phyloP scores from a whole-genome alignment of 2,888 invertebrate genomes.

The Morpho helenor region DNA sequence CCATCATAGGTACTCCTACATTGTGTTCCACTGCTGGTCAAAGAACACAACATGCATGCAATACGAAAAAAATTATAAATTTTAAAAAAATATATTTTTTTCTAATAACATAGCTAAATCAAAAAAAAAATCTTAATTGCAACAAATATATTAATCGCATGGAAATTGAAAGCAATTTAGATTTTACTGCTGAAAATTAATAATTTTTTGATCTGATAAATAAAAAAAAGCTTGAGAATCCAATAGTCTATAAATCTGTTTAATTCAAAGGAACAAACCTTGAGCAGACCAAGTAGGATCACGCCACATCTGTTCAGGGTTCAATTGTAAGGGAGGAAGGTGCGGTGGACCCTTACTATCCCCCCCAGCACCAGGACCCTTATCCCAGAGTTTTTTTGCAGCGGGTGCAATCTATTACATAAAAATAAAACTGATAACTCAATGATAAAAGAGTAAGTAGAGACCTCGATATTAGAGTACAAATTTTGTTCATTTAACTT shows the following conservation, averaged over 20 bases:
- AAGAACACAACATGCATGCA: not conserved
- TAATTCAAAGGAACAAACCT: conserved; percentile 69
- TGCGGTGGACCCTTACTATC: conserved; percentile 88
- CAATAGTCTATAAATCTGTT: too few relatives aligned
- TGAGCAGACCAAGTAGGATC: conserved; percentile 96
- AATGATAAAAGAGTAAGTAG: not conserved
- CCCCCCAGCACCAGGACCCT: conserved; percentile 83
- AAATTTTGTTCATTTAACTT: not conserved
- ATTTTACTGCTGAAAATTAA: too few relatives aligned
- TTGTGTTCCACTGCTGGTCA: conserved; percentile 62
- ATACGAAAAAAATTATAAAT: too few relatives aligned
- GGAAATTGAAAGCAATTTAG: too few relatives aligned
- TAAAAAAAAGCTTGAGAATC: too few relatives aligned
- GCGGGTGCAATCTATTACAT: conserved; percentile 90
- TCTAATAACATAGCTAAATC: too few relatives aligned
- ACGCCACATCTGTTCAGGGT: conserved; percentile 91
- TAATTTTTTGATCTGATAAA: too few relatives aligned
- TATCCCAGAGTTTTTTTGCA: conserved; percentile 96
- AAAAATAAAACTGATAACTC: conserved; percentile 18
- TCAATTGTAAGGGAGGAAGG: conserved; percentile 85
- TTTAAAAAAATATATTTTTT: too few relatives aligned
- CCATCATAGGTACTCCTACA: conserved; percentile 80
- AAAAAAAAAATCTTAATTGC: too few relatives aligned
- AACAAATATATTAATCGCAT: too few relatives aligned
- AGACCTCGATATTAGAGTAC: not conserved